Evolutionary conservation across 2,888 invertebrate genomes (phyloP).

Genomic region (Torymus texanus): DNA sequence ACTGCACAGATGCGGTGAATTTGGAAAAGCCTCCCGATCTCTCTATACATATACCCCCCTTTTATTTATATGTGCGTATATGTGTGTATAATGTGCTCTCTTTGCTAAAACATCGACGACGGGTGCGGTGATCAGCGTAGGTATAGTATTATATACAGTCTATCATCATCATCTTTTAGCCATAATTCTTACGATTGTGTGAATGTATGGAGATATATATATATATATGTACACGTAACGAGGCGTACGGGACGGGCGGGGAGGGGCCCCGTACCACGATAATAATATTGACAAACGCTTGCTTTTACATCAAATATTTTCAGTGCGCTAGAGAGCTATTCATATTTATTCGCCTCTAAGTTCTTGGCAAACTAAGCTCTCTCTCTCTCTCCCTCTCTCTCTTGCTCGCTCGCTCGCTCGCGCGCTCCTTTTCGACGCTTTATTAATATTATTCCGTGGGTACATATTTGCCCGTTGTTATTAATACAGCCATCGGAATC

Average conservation of each 20-base stretch:
- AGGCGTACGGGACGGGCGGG: not conserved
- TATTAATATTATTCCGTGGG: conserved; percentile 46
- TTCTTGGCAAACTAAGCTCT: conserved; percentile 53
- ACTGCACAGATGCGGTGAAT: not conserved
- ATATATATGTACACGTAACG: not conserved
- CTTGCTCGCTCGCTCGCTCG: not conserved
- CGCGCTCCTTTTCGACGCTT: conserved; percentile 33
- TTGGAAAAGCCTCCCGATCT: conserved; percentile 10
- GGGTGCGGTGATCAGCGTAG: not conserved
- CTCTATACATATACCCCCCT: no score
- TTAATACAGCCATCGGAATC: conserved; percentile 55
- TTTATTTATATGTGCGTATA: not conserved
- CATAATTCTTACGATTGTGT: conserved; percentile 30
- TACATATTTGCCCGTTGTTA: conserved; percentile 56
- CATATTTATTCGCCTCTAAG: conserved; percentile 56
- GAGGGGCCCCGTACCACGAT: conserved; percentile 34
- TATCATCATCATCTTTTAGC: conserved; percentile 21
- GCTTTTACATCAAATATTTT: conserved; percentile 55
- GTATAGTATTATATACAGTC: no score
- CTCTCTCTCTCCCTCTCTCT: not conserved
- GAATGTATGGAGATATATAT: no score
- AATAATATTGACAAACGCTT: conserved; percentile 55
- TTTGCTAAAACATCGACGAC: not conserved
- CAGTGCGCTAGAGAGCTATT: conserved; percentile 38
- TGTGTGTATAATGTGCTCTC: not conserved